Conservation (phyloP, 1,140 invertebrate genomes). For the Hyposmocoma kahamanoa region DNA sequence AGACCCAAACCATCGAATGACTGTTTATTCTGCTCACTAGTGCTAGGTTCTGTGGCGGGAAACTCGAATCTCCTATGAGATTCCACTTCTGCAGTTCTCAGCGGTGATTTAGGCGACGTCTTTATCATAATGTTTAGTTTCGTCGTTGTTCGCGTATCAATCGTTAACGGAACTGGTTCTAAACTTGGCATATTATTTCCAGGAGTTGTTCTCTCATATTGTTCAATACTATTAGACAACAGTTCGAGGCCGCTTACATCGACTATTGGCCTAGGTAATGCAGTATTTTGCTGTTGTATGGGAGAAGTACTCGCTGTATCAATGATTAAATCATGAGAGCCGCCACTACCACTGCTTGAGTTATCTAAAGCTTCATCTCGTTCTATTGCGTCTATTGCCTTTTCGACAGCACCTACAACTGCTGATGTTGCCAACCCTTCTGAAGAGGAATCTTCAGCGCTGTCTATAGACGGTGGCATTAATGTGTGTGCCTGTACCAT, state of each 20-base stretch:
- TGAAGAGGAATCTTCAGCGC: slow-evolving; percentile 52
- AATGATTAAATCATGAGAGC: slow-evolving; percentile 55
- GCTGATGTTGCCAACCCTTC: slow-evolving; percentile 39
- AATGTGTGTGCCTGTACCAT: slow-evolving; percentile 29
- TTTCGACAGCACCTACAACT: slow-evolving; percentile 47
- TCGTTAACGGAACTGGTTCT: slow-evolving; percentile 43
- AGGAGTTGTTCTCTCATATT: slow-evolving; percentile 76
- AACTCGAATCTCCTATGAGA: slow-evolving; percentile 57
- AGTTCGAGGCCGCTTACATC: slow-evolving; percentile 88
- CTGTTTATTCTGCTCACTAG: slow-evolving; percentile 34
- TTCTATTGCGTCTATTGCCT: slow-evolving; percentile 62
- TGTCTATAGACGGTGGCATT: slow-evolving; percentile 40
- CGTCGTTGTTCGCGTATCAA: slow-evolving; percentile 49
- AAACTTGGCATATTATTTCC: slow-evolving; percentile 44
- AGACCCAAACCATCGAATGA: slow-evolving; percentile 83
- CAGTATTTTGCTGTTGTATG: slow-evolving; percentile 17
- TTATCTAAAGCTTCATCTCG: slow-evolving; percentile 49
- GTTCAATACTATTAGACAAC: slow-evolving; percentile 86
- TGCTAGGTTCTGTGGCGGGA: slow-evolving; percentile 31
- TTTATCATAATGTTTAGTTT: slow-evolving; percentile 63
- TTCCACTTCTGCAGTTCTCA: slow-evolving; percentile 37
- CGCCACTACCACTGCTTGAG: slow-evolving; percentile 50
- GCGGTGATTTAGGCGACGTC: slow-evolving; percentile 65
- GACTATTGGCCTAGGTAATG: slow-evolving; percentile 50
- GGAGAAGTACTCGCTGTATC: slow-evolving; percentile 50